Evolutionary conservation across 2,113 vertebrate species (phyloP).

Genomic region (Bufo gargarizans): DNA sequence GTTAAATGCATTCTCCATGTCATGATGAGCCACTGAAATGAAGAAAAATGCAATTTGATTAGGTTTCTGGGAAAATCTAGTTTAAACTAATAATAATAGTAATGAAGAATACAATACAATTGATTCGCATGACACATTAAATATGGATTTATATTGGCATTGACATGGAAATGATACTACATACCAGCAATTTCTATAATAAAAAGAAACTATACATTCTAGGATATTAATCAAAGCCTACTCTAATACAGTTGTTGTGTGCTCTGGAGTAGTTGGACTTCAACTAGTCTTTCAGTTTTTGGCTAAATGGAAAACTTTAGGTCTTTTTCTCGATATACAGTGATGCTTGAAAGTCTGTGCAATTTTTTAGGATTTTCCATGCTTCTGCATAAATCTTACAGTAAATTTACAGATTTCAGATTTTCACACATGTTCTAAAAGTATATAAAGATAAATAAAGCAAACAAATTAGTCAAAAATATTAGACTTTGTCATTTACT

Average conservation of each 20-base stretch:
- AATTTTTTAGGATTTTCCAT: too few relatives aligned
- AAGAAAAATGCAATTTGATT: constrained; percentile 32
- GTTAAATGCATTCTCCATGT: constrained; percentile 93
- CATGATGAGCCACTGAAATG: constrained; percentile 89
- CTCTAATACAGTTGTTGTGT: background rate
- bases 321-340: too few relatives aligned
- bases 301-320: background rate
- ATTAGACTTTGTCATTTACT: too few relatives aligned
- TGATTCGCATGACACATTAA: background rate
- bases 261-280: background rate
- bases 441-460: too few relatives aligned
- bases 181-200: too few relatives aligned
- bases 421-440: too few relatives aligned
- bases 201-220: too few relatives aligned
- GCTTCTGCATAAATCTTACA: too few relatives aligned
- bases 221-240: background rate
- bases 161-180: background rate
- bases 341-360: too few relatives aligned
- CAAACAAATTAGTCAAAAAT: too few relatives aligned
- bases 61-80: background rate
- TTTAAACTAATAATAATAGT: background rate
- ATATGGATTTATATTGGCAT: background rate
- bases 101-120: background rate
- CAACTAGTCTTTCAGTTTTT: background rate
- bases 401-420: too few relatives aligned